Conservation (phyloP, 1,140 invertebrate species). For the Eumaeus atala region DNA sequence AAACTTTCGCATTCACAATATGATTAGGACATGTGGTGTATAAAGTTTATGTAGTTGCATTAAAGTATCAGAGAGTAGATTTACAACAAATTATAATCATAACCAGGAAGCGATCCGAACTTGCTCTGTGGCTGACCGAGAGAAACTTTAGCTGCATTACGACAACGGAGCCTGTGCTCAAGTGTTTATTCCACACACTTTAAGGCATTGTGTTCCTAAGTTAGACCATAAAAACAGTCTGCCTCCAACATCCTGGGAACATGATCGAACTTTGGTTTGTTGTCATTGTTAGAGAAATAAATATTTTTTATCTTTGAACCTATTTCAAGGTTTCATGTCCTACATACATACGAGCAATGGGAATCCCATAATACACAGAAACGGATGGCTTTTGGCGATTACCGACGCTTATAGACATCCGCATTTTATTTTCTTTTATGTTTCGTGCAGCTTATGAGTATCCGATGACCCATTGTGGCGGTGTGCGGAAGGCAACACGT, state of each 20-base stretch:
- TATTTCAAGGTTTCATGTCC: no score
- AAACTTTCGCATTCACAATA: no score
- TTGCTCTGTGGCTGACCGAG: conserved; percentile 34
- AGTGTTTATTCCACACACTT: conserved; percentile 60
- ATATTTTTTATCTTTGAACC: neutral
- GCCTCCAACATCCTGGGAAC: conserved; percentile 25
- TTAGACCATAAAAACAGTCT: conserved; percentile 49
- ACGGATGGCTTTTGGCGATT: no score
- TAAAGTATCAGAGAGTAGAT: conserved; percentile 21
- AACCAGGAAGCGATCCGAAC: conserved; percentile 43
- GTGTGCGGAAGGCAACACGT: no score
- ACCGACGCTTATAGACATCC: no score
- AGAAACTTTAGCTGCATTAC: conserved; percentile 50
- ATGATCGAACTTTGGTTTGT: neutral
- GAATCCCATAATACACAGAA: no score
- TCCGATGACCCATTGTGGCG: no score
- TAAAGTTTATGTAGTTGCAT: no score
- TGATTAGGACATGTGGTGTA: no score
- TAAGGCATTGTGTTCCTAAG: conserved; percentile 41
- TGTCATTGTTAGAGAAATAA: neutral
- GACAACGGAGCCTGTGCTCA: conserved; percentile 51
- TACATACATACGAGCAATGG: no score
- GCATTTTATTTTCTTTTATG: no score
- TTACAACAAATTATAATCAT: conserved; percentile 49
- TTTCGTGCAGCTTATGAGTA: no score